A percentile compares a stretch with the other conserved stretches of the same genome.
phyloP scores from a whole-genome alignment of 2,797 vertebrate species.

The Lophius americanus region DNA sequence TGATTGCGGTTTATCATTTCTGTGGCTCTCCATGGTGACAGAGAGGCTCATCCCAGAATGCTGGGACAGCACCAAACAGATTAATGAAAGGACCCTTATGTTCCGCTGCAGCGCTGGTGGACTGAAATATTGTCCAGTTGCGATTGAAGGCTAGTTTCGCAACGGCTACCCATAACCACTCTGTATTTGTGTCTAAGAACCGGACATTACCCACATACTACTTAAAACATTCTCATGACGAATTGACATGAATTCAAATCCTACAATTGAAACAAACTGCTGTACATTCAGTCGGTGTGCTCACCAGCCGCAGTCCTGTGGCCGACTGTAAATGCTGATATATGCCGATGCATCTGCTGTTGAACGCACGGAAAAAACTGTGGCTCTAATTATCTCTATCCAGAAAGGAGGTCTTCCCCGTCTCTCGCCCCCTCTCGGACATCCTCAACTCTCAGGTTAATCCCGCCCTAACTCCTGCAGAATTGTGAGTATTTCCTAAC shows the following conservation, averaged over 20 bases:
- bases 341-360: slow-evolving; percentile 44
- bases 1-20: slow-evolving; percentile 80
- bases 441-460: slow-evolving; percentile 45
- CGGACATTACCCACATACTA: slow-evolving; percentile 23
- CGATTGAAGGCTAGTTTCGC: slow-evolving; percentile 67
- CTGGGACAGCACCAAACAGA: slow-evolving; percentile 59
- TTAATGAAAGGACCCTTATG: slow-evolving; percentile 69
- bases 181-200: slow-evolving; percentile 29
- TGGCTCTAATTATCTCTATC: slow-evolving; percentile 60
- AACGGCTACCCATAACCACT: slow-evolving; percentile 36
- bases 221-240: slow-evolving; percentile 38
- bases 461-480: slow-evolving; percentile 26
- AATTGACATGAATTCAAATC: slow-evolving; percentile 31
- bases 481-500: slow-evolving; percentile 58
- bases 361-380: slow-evolving; percentile 36
- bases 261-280: slow-evolving; percentile 23
- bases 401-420: slow-evolving; percentile 25
- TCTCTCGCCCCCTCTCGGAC: slow-evolving; percentile 27
- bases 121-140: slow-evolving; percentile 65
- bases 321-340: slow-evolving; percentile 34
- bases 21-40: slow-evolving; percentile 69
- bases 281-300: slow-evolving; percentile 23
- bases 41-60: slow-evolving; percentile 59
- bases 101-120: slow-evolving; percentile 65
- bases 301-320: slow-evolving; percentile 12